Evolutionary conservation across 2,113 vertebrate species (phyloP).

Genomic region (Macquaria australasica): DNA sequence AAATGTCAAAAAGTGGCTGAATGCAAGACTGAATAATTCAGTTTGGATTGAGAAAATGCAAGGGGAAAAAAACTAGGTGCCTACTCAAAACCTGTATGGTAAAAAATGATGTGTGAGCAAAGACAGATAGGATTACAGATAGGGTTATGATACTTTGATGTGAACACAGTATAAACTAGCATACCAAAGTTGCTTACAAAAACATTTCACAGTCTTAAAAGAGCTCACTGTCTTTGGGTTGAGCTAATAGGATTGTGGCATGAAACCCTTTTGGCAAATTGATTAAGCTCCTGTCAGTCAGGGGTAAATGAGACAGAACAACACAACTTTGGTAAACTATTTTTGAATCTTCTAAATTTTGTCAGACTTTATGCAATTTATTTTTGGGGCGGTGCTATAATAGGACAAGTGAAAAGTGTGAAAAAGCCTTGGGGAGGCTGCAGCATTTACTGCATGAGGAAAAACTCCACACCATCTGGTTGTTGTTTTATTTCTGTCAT

Average conservation of each 20-base stretch:
- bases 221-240: constrained; percentile 43
- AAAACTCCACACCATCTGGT: constrained; percentile 70
- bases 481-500: constrained; percentile 67
- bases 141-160: constrained; percentile 41
- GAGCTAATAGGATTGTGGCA: constrained; percentile 62
- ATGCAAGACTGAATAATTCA: constrained; percentile 74
- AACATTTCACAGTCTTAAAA: constrained; percentile 47
- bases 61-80: constrained; percentile 30
- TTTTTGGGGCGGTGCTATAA: constrained; percentile 42
- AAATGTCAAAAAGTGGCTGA: constrained; percentile 75
- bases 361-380: constrained; percentile 41
- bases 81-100: constrained; percentile 24
- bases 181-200: constrained; percentile 39
- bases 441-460: constrained; percentile 48
- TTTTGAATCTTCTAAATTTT: constrained; percentile 53
- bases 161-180: constrained; percentile 41
- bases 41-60: constrained; percentile 56
- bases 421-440: constrained; percentile 57
- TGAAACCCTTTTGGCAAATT: constrained; percentile 57
- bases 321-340: constrained; percentile 53
- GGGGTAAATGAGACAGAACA: constrained; percentile 53
- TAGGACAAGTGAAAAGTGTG: constrained; percentile 56
- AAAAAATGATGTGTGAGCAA: constrained; percentile 51
- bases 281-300: constrained; percentile 65
- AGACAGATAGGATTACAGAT: constrained; percentile 49